Evolutionary conservation across 2,113 vertebrate species (phyloP).

Genomic region (Hippocampus abdominalis): DNA sequence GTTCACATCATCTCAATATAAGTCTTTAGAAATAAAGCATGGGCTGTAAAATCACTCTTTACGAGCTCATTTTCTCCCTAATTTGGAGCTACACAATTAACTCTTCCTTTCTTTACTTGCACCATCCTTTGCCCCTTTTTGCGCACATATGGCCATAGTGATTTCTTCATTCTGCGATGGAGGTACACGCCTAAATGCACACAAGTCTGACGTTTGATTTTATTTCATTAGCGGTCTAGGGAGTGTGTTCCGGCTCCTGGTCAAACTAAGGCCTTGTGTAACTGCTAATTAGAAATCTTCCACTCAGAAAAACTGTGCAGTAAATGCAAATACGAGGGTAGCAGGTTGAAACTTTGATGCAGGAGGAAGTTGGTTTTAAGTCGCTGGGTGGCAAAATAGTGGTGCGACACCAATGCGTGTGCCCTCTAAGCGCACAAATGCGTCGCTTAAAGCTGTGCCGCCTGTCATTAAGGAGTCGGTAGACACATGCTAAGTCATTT

Average conservation of each 20-base stretch:
- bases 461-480: slow-evolving; percentile 63
- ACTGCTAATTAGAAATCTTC: slow-evolving; percentile 38
- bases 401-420: slow-evolving; percentile 38
- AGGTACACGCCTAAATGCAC: slow-evolving; percentile 13
- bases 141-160: slow-evolving; percentile 47
- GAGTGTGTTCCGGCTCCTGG: slow-evolving; percentile 44
- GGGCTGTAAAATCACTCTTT: slow-evolving; percentile 47
- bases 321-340: slow-evolving; percentile 42
- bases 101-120: slow-evolving; percentile 42
- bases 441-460: slow-evolving; percentile 21
- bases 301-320: slow-evolving; percentile 33
- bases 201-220: slow-evolving; percentile 43
- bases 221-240: slow-evolving; percentile 40
- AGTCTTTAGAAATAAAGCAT: slow-evolving; percentile 37
- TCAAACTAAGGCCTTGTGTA: slow-evolving; percentile 26
- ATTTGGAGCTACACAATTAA: slow-evolving; percentile 46
- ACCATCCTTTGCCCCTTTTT: slow-evolving; percentile 22
- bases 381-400: slow-evolving; percentile 55
- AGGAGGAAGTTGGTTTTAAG: slow-evolving; percentile 40
- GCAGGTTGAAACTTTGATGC: slow-evolving; percentile 44
- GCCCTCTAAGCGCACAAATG: slow-evolving; percentile 13
- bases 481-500: slow-evolving; percentile 51
- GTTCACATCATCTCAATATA: slow-evolving; percentile 10
- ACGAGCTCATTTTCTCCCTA: slow-evolving; percentile 51
- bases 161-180: slow-evolving; percentile 49